Evolutionary conservation across 2,797 vertebrate species (phyloP), one percentile per base, ranked within the genome.

Genomic region (Rhabdophis nuchalis): DNA sequence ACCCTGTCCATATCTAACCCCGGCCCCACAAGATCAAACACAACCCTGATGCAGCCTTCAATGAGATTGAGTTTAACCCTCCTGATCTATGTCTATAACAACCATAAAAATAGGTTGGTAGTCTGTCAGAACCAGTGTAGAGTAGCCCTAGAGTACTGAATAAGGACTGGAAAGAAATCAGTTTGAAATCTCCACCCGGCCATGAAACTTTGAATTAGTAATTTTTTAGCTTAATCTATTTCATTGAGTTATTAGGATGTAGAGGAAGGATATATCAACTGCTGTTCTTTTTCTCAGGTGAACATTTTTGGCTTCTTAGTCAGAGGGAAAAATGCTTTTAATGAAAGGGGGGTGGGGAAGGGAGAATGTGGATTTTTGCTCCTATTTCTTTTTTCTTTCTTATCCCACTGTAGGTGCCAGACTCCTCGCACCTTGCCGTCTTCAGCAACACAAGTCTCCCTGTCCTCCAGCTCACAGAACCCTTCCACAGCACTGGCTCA

Each of bases 391-490:
- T 86, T 7, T 18, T 85, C 25, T 12, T 25, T 3, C 16, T 64
- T 7, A 5, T 0, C 27, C 12, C n/a, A 1, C 14, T 7, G 8
- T 97, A 99, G 99, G 99, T 99, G 98, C 96, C 98, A 98, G 97
- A 97, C 97, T 58, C 97, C 98, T 4, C 97, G 98, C 85, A 95
- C 97, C 88, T 97, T 98, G 93, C 94, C 98, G 0, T 97, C 98
- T n/a, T 98, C 98, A 11, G 94, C 98, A 72, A 98, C 98, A 29
- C 98, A 98, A 86, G 97, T 96, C 89, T 97, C 98, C n/a, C 95
- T 98, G 92, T 94, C 96, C 90, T 97, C 98, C 53, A 96, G 96
- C 93, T 95, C 97, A 95, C 97, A 97, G 41, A 95, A 93, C 27
- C 91, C 97, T 11, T 85, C 97, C 8, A 32, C 96, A 0, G 88